A percentile compares a stretch with the other conserved stretches of the same genome.
Conservation (phyloP, 2,888 invertebrate genomes). For the Sussaba pulchella region DNA sequence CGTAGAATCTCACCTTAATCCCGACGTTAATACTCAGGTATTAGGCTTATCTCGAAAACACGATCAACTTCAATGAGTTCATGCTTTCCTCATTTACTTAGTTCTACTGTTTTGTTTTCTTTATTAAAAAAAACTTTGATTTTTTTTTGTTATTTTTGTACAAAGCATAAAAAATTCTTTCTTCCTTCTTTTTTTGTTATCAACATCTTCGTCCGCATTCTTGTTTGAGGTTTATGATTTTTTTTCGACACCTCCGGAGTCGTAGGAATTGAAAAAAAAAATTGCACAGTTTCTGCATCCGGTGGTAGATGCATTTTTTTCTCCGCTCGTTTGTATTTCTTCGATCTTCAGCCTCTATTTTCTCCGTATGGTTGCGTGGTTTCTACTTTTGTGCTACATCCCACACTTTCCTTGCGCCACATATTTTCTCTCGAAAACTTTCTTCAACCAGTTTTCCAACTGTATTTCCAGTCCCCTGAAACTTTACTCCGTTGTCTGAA, state of each 20-base stretch:
- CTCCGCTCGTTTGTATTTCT: conserved; percentile 22
- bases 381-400: no score
- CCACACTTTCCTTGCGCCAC: no score
- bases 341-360: conserved; percentile 15
- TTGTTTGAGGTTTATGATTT: neutral
- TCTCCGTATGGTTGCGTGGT: neutral
- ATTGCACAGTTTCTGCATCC: neutral
- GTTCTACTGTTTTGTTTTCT: no score
- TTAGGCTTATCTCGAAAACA: conserved; percentile 11
- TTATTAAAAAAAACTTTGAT: no score
- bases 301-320: neutral
- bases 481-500: conserved; percentile 46
- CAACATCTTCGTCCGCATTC: neutral
- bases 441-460: conserved; percentile 36
- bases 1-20: neutral
- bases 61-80: no score
- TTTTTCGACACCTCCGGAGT: neutral
- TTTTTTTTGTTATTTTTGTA: no score
- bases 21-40: neutral
- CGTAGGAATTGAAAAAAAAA: neutral
- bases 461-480: conserved; percentile 46
- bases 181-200: no score
- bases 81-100: no score
- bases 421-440: conserved; percentile 45
- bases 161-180: no score